Conservation (phyloP, 2,113 vertebrate species). For the Etia nguti region DNA sequence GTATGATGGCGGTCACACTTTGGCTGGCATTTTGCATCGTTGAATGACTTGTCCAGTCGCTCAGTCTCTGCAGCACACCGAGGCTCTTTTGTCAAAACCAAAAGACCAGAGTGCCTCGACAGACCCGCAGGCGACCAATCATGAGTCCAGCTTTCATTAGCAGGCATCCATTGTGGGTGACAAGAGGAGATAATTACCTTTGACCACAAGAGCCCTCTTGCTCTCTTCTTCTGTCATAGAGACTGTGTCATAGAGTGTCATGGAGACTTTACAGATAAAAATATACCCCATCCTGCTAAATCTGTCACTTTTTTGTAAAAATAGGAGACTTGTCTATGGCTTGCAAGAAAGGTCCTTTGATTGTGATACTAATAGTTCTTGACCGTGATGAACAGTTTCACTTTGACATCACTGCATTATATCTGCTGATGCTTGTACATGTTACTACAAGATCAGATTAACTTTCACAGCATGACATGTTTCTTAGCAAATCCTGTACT, state of each 20-base stretch:
- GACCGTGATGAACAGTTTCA: not conserved
- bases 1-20: slow-evolving; percentile 78
- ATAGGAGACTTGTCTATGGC: not conserved
- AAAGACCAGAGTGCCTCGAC: slow-evolving; percentile 85
- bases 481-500: not conserved
- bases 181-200: slow-evolving; percentile 91
- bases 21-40: slow-evolving; percentile 91
- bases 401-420: not conserved
- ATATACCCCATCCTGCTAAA: not conserved
- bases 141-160: slow-evolving; percentile 87
- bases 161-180: slow-evolving; percentile 85
- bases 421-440: not conserved
- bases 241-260: not conserved
- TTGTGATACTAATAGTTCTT: not conserved
- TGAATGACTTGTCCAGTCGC: slow-evolving; percentile 91
- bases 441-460: not conserved
- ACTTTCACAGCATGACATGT: not conserved
- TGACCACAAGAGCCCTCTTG: slow-evolving; percentile 82
- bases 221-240: slow-evolving; percentile 10
- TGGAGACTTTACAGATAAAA: slow-evolving; percentile 9
- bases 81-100: slow-evolving; percentile 87
- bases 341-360: not conserved
- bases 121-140: slow-evolving; percentile 84
- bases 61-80: slow-evolving; percentile 81
- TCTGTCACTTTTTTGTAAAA: not conserved